phyloP scores from a whole-genome alignment of 2,113 vertebrate species.

The Climacteris rufus region DNA sequence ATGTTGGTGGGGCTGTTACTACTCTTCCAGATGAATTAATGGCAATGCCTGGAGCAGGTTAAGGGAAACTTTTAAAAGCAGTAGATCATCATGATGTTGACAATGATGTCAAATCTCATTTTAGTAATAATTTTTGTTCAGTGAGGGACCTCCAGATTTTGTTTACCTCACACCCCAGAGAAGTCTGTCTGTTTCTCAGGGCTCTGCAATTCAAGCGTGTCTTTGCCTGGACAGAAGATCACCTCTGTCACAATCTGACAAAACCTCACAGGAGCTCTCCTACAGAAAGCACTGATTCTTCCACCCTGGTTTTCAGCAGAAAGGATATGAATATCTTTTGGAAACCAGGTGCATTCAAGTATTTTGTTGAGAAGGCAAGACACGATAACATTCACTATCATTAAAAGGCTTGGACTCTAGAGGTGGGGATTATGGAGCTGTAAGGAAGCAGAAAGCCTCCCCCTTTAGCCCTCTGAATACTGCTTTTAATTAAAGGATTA shows the following conservation, averaged over 20 bases:
- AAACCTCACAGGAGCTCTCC: background rate
- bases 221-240: background rate
- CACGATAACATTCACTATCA: background rate
- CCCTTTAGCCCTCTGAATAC: background rate
- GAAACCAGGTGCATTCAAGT: background rate
- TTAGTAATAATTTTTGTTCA: background rate
- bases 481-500: background rate
- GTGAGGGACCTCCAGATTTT: background rate
- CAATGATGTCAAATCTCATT: background rate
- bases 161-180: background rate
- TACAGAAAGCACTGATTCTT: background rate
- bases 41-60: background rate
- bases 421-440: accelerated
- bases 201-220: background rate
- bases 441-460: background rate
- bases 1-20: too few relatives aligned
- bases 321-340: background rate
- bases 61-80: background rate
- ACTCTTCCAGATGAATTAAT: background rate
- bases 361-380: background rate
- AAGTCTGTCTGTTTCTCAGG: background rate
- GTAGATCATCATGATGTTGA: background rate
- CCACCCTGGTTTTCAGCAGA: background rate
- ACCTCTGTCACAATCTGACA: background rate
- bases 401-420: background rate